Conservation (phyloP, 2,888 invertebrate genomes). For the Tromatobia lineatoria region DNA sequence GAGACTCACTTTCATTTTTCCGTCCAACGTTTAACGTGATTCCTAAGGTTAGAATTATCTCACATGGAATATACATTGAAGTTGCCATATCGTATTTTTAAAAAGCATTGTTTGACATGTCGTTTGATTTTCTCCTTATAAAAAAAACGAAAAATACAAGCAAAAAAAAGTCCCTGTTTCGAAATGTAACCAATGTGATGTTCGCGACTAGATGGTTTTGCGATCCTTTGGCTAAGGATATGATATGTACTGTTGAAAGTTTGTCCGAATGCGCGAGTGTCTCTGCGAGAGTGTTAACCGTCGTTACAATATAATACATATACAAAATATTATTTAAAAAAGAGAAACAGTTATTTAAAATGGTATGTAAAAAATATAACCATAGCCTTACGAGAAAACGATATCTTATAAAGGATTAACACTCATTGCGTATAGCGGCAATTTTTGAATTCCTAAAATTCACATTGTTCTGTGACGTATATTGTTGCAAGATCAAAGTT, state of each 20-base stretch:
- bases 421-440: slow-evolving; percentile 70
- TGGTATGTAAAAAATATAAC: slow-evolving; percentile 71
- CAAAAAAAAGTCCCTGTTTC: not conserved
- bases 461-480: slow-evolving; percentile 24
- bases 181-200: slow-evolving; percentile 18
- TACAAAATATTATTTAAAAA: slow-evolving; percentile 63
- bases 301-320: slow-evolving; percentile 57
- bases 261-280: slow-evolving; percentile 48
- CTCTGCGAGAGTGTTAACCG: slow-evolving; percentile 31
- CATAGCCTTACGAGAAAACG: slow-evolving; percentile 68
- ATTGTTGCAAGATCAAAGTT: slow-evolving; percentile 51
- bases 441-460: slow-evolving; percentile 51
- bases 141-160: not conserved
- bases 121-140: slow-evolving; percentile 34
- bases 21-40: slow-evolving; percentile 60
- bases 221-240: slow-evolving; percentile 10
- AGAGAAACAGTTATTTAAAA: slow-evolving; percentile 63
- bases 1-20: slow-evolving; percentile 62
- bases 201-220: slow-evolving; percentile 9
- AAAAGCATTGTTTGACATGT: slow-evolving; percentile 45
- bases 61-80: slow-evolving; percentile 55
- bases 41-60: slow-evolving; percentile 54
- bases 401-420: slow-evolving; percentile 59
- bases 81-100: slow-evolving; percentile 33
- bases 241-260: slow-evolving; percentile 46